Conservation (phyloP, 1,140 invertebrate species). For the Charaxes varanes region DNA sequence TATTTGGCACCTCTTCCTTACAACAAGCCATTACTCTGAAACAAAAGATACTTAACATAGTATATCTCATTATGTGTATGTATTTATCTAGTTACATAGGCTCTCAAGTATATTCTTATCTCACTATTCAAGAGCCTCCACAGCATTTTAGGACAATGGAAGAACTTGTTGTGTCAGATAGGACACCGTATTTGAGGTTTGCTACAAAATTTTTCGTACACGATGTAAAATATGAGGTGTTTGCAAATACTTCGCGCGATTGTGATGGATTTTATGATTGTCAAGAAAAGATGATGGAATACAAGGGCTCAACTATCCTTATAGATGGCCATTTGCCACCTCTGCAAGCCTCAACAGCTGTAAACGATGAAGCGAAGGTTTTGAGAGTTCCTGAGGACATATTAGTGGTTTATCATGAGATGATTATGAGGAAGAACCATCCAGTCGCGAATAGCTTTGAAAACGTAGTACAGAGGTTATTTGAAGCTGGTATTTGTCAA, state of each 20-base stretch:
- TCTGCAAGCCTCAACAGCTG: constrained; percentile 34
- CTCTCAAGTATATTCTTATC: constrained; percentile 46
- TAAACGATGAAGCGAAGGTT: constrained; percentile 45
- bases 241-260: constrained; percentile 36
- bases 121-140: constrained; percentile 45
- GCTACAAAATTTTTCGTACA: constrained; percentile 39
- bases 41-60: constrained; percentile 43
- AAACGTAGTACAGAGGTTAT: constrained; percentile 30
- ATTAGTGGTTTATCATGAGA: constrained; percentile 49
- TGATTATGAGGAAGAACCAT: constrained; percentile 44
- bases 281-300: constrained; percentile 23
- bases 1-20: constrained; percentile 36
- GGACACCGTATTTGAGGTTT: constrained; percentile 28
- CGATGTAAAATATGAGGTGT: constrained; percentile 34
- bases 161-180: constrained; percentile 37
- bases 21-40: constrained; percentile 35
- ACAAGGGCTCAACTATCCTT: constrained; percentile 39
- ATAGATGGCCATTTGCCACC: constrained; percentile 20
- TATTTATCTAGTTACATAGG: constrained; percentile 44
- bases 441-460: constrained; percentile 22
- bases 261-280: constrained; percentile 41
- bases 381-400: constrained; percentile 34
- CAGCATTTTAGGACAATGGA: constrained; percentile 34
- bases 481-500: constrained; percentile 49
- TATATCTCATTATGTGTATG: constrained; percentile 39